These are phyloP conservation scores for Cossypha polioptera DNA, from an alignment of 2,797 vertebrate species.

Conservation along the genomic window DNA sequence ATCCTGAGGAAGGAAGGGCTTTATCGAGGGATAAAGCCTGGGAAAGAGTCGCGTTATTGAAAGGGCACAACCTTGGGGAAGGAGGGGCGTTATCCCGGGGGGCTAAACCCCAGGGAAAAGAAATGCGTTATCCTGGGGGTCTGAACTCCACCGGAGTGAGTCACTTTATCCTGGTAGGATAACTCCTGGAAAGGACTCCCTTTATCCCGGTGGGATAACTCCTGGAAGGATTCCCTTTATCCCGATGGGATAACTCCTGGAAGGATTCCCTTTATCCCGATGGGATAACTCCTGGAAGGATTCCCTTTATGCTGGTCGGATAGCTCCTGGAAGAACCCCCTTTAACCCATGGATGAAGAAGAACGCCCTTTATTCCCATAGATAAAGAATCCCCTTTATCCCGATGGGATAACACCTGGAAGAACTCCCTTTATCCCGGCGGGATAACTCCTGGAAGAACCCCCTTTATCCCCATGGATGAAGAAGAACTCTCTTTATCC, in stretches of 20 bases:
- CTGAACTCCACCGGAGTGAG: too few species aligned
- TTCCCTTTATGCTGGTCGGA: accelerated
- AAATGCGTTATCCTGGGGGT: neutral
- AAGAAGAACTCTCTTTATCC: too few species aligned
- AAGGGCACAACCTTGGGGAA: accelerated
- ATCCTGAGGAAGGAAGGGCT: too few species aligned
- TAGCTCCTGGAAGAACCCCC: too few species aligned
- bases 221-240: neutral
- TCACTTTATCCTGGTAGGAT: neutral
- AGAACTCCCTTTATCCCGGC: neutral
- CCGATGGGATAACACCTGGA: too few species aligned
- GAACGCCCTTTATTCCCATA: too few species aligned
- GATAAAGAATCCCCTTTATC: too few species aligned
- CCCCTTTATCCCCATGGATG: neutral
- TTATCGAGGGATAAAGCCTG: neutral
- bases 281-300: too few species aligned
- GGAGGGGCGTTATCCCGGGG: neutral
- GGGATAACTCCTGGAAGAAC: too few species aligned
- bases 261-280: accelerated
- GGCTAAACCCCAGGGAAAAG: too few species aligned
- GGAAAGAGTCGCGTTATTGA: neutral
- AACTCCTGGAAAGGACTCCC: neutral
- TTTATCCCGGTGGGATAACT: neutral
- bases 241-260: accelerated
- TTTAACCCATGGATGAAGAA: too few species aligned